phyloP scores from a whole-genome alignment of 2,888 invertebrate species.

The Agrotis clavis region DNA sequence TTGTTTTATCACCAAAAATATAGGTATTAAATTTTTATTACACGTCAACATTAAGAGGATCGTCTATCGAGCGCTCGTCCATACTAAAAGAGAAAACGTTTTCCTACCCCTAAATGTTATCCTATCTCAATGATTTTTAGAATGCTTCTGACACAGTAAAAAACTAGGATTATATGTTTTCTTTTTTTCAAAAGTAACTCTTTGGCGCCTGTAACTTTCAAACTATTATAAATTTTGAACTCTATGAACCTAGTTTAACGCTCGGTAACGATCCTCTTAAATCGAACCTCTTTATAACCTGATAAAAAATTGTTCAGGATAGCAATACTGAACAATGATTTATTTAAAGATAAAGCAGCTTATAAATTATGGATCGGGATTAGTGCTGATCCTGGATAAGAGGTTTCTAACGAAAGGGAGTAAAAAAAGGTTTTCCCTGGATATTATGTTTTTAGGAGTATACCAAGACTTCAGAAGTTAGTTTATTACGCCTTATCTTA shows the following conservation, averaged over 20 bases:
- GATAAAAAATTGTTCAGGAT: too few species aligned
- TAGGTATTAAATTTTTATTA: background rate
- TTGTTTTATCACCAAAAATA: background rate
- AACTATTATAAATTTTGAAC: too few species aligned
- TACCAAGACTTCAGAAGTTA: slow-evolving; percentile 3
- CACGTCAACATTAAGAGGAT: slow-evolving; percentile 2
- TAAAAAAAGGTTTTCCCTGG: slow-evolving; percentile 33
- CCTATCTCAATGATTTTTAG: too few species aligned
- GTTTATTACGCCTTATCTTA: background rate
- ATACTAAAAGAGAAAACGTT: too few species aligned
- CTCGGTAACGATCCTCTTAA: too few species aligned
- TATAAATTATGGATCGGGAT: slow-evolving; percentile 52
- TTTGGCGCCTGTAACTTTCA: too few species aligned
- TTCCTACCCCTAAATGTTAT: too few species aligned
- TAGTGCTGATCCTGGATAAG: slow-evolving; percentile 30
- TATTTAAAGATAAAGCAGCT: slow-evolving; percentile 16
- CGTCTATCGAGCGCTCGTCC: too few species aligned
- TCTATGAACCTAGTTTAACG: too few species aligned
- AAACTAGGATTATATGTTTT: too few species aligned
- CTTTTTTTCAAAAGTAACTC: too few species aligned
- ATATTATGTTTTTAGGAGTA: slow-evolving; percentile 42
- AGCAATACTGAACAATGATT: background rate
- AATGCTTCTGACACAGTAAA: too few species aligned
- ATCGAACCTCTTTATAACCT: background rate
- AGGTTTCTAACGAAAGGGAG: slow-evolving; percentile 25